Evolutionary conservation across 2,888 invertebrate genomes (phyloP).

Genomic region (Callinectes sapidus): DNA sequence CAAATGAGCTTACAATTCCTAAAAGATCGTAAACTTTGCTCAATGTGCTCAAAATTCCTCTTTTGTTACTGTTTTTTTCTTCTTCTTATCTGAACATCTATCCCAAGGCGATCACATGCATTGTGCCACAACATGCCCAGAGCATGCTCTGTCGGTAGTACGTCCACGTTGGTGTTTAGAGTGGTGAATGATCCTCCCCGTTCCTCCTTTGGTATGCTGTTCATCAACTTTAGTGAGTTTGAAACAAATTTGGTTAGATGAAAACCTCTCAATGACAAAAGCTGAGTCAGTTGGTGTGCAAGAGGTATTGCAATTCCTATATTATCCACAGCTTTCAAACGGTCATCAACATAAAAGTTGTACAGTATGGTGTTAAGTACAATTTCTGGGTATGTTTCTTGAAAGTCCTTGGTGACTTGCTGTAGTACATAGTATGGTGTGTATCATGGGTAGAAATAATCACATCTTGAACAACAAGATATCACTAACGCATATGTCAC

Average conservation of each 20-base stretch:
- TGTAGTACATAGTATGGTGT: slow-evolving; percentile 23
- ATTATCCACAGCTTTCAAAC: slow-evolving; percentile 32
- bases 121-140: slow-evolving; percentile 44
- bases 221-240: slow-evolving; percentile 31
- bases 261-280: slow-evolving; percentile 37
- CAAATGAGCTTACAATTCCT: slow-evolving; percentile 30
- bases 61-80: not conserved
- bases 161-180: not conserved
- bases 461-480: no score
- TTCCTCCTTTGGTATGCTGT: slow-evolving; percentile 24
- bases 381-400: slow-evolving; percentile 15
- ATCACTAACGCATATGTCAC: no score
- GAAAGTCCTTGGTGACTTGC: not conserved
- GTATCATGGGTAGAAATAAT: no score
- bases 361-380: slow-evolving; percentile 36
- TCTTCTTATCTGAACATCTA: slow-evolving; percentile 16
- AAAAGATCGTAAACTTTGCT: slow-evolving; percentile 38
- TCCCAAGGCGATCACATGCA: not conserved
- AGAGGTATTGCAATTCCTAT: slow-evolving; percentile 35
- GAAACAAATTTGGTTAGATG: slow-evolving; percentile 35
- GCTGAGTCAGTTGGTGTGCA: slow-evolving; percentile 20
- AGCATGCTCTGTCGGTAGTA: slow-evolving; percentile 15
- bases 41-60: slow-evolving; percentile 38
- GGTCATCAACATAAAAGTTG: slow-evolving; percentile 46
- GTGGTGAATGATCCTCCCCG: slow-evolving; percentile 32